A percentile compares a stretch with the other conserved stretches of the same genome.
These are phyloP conservation scores for Pangasius larnaudii DNA, from an alignment of 2,797 vertebrate species.

Conservation along the genomic window DNA sequence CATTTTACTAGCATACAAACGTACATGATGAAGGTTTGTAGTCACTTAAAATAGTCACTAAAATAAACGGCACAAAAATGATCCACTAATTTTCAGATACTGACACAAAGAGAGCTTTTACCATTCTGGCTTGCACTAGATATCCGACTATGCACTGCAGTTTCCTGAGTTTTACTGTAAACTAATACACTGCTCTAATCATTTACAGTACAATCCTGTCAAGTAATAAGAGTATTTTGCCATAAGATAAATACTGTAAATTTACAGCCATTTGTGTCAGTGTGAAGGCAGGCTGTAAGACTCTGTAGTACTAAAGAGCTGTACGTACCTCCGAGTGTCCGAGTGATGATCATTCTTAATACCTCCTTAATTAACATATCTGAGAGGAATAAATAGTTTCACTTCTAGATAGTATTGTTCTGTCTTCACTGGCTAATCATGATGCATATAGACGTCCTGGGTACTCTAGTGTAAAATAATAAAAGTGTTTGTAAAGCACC, in stretches of 20 bases:
- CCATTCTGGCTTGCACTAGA: neutral
- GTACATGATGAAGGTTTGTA: neutral
- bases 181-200: neutral
- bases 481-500: neutral
- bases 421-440: neutral
- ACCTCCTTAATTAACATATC: neutral
- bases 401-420: neutral
- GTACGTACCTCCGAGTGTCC: neutral
- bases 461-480: neutral
- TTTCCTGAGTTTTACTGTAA: neutral
- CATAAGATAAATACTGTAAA: neutral
- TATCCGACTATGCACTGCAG: neutral
- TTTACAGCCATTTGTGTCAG: neutral
- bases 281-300: constrained; percentile 16
- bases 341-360: neutral
- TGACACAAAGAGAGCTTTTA: neutral
- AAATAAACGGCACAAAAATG: neutral
- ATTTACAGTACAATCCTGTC: neutral
- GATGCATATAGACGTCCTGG: neutral
- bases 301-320: neutral
- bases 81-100: neutral
- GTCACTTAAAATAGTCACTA: neutral
- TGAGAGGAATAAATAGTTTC: neutral
- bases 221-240: neutral
- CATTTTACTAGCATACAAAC: neutral